Base-by-base conservation (phyloP, 23 tunicate species). In the Diplosoma virens region DNA sequence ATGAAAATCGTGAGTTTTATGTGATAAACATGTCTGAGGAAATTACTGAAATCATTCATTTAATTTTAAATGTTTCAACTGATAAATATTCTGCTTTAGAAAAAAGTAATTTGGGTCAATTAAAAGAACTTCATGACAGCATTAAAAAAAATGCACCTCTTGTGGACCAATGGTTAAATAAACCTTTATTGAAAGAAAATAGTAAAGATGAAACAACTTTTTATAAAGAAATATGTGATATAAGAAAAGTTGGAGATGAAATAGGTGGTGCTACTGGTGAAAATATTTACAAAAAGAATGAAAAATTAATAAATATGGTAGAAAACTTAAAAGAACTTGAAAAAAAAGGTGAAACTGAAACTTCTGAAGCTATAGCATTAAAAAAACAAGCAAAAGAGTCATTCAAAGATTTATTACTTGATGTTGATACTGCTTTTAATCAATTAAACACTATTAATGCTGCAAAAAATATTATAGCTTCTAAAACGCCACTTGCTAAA, bases 31-130 rank as follows among this genome's bases (percentile, higher is more conserved):
- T 92, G 14, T 78, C 97, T 21, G 83, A 76, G 17, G 55, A 63
- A 21, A 85, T 92, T n/a, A 85, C 97, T 33, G 87, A 92, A 80
- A 85, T 92, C 4, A 92, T 92, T 55, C 60, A 90, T 21, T 54
- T 81, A 18, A 75, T 92, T n/a, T 92, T 85, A 63, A 72, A 85
- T 24, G 92, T 85, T 6, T 92, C 97, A n/a, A 85, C 92, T 30
- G 97, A 92, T 52, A 76, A 83, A 54, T 93, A 95, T 21, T 30
- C 81, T 1, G 80, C 69, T 16, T 47, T 73, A 21, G 96, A 95
- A 28, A 92, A 86, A 32, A 79, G 47, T 36, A 70, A 81, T 52
- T 37, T 95, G 2, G 36, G 71, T 16, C 61, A 85, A 33, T 58
- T 89, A 25, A 52, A 75, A 25, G 63, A 79, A 63, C 37, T 78